Percentiles rank a stretch among this genome's conserved stretches.
phyloP scores from a whole-genome alignment of 1,140 invertebrate genomes.

The Sycobia sp. region DNA sequence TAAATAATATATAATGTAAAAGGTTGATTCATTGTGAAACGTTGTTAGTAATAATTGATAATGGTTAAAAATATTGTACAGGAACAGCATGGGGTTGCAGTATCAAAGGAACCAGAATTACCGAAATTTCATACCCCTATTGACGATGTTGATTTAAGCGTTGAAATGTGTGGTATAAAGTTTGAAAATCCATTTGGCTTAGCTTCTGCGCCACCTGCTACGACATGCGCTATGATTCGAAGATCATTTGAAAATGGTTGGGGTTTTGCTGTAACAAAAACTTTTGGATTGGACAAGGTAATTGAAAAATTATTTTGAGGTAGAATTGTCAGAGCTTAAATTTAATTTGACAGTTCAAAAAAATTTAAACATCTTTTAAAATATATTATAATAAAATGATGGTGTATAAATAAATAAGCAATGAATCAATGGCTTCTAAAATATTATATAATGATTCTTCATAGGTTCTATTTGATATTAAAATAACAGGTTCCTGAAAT shows the following conservation, averaged over 20 bases:
- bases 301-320: no score
- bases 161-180: slow-evolving; percentile 89
- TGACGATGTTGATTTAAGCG: slow-evolving; percentile 90
- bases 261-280: slow-evolving; percentile 96
- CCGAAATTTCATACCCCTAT: slow-evolving; percentile 93
- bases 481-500: no score
- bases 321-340: no score
- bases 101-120: slow-evolving; percentile 72
- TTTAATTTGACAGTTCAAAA: not conserved
- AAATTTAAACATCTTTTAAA: not conserved
- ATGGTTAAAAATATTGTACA: no score
- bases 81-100: slow-evolving; percentile 65
- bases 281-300: slow-evolving; percentile 93
- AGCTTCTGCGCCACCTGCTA: slow-evolving; percentile 95
- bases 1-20: no score
- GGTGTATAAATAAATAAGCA: no score
- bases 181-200: slow-evolving; percentile 98
- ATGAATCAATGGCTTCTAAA: no score
- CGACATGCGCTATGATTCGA: slow-evolving; percentile 92
- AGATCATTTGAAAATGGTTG: slow-evolving; percentile 94
- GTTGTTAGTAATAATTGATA: no score
- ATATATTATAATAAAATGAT: not conserved
- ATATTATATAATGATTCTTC: no score
- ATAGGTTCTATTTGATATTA: no score
- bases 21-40: no score